phyloP scores from a whole-genome alignment of 2,888 invertebrate genomes.

The Tetramorium bicarinatum region DNA sequence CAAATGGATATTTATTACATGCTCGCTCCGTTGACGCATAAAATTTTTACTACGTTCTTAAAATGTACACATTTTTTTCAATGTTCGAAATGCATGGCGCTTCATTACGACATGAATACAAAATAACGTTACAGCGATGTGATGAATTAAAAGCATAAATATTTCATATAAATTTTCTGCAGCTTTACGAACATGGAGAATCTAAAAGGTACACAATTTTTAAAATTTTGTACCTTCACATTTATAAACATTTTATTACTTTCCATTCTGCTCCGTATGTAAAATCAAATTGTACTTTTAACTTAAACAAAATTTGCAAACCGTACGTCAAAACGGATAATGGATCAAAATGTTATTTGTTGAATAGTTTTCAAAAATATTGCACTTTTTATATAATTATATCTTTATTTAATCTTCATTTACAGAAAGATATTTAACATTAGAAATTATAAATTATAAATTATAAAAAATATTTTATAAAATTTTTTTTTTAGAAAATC shows the following conservation, averaged over 20 bases:
- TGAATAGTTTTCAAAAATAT: background rate
- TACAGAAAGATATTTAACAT: background rate
- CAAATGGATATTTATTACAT: conserved; percentile 28
- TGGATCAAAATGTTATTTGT: background rate
- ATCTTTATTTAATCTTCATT: background rate
- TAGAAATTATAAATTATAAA: background rate
- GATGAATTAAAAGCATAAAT: conserved; percentile 22
- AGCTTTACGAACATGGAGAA: background rate
- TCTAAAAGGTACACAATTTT: background rate
- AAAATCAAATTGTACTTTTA: background rate
- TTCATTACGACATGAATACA: conserved; percentile 15
- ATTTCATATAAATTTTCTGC: conserved; percentile 2
- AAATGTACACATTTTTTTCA: conserved; percentile 29
- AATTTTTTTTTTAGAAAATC: background rate
- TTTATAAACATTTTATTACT: conserved; percentile 6
- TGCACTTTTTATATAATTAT: background rate
- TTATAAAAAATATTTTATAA: background rate
- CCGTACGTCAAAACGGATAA: background rate
- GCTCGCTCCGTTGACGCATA: background rate
- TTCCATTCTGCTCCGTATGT: background rate
- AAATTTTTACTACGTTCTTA: conserved; percentile 27
- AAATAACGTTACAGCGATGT: background rate
- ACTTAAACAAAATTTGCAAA: background rate
- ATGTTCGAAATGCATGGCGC: background rate
- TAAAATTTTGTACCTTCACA: conserved; percentile 6